A percentile compares a stretch with the other conserved stretches of the same genome.
These are phyloP conservation scores for Drosophila takahashii DNA, from an alignment of 1,140 invertebrate species.

Conservation along the genomic window DNA sequence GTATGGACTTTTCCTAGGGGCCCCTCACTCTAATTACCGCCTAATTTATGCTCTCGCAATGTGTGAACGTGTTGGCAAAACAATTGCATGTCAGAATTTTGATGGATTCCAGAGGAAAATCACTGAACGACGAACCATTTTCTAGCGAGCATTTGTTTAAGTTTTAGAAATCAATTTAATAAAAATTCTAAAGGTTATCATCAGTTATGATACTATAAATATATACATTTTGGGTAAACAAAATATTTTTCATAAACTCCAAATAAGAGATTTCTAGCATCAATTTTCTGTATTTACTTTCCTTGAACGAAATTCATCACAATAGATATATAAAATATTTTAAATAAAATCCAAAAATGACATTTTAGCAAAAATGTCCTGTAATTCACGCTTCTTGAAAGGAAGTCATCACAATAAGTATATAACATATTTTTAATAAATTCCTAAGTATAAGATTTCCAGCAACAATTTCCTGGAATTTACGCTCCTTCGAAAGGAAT, in stretches of 20 bases:
- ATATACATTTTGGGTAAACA: too few relatives aligned
- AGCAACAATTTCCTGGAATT: constrained; percentile 2
- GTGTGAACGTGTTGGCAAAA: constrained; percentile 41
- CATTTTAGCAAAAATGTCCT: too few relatives aligned
- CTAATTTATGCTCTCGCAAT: constrained; percentile 28
- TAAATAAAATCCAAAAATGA: too few relatives aligned
- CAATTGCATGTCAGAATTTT: constrained; percentile 47
- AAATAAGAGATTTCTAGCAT: background rate
- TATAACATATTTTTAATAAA: too few relatives aligned
- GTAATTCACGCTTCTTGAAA: too few relatives aligned
- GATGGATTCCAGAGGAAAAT: constrained; percentile 48
- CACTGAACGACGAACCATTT: background rate
- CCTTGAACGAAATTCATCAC: too few relatives aligned
- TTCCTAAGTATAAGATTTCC: background rate
- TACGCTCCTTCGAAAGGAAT: constrained; percentile 3
- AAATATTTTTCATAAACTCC: too few relatives aligned
- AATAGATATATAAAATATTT: too few relatives aligned
- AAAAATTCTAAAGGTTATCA: too few relatives aligned
- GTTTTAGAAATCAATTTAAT: background rate
- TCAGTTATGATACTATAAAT: too few relatives aligned
- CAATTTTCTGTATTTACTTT: too few relatives aligned
- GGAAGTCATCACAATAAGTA: too few relatives aligned
- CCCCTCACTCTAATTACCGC: constrained; percentile 48
- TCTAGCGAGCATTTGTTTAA: background rate
- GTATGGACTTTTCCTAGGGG: background rate